A percentile compares a stretch with the other conserved stretches of the same genome.
Conservation (phyloP, 2,797 vertebrate genomes). For the Argentina silus region DNA sequence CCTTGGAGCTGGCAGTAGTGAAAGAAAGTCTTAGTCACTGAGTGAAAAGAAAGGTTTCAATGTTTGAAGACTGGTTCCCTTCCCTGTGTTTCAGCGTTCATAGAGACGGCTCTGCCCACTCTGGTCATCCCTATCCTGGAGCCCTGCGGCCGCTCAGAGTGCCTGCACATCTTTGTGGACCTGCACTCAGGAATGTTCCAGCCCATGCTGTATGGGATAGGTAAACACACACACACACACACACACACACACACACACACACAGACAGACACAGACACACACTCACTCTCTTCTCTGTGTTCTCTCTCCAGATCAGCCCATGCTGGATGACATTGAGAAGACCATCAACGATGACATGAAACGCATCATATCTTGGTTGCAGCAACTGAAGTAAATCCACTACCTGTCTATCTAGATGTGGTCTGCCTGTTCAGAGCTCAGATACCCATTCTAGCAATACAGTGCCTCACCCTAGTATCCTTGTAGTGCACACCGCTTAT, state of each 20-base stretch:
- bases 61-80: neutral
- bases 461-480: neutral
- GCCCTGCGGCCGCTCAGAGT: constrained; percentile 95
- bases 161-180: constrained; percentile 97
- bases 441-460: neutral
- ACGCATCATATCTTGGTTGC: constrained; percentile 91
- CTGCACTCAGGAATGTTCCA: constrained; percentile 99
- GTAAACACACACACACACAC: constrained; percentile 74
- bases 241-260: neutral
- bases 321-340: constrained; percentile 95
- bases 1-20: no score
- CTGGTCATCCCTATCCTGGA: constrained; percentile 95
- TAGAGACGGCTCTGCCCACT: constrained; percentile 94
- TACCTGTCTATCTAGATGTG: neutral
- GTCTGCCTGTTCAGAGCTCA: neutral
- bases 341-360: constrained; percentile 97
- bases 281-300: neutral
- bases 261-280: neutral
- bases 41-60: neutral
- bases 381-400: constrained; percentile 90
- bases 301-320: constrained; percentile 84
- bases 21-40: neutral
- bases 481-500: neutral
- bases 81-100: constrained; percentile 83
- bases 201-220: constrained; percentile 95